Evolutionary conservation across 1,140 invertebrate species (phyloP), one percentile per base, ranked within the genome.

Genomic region (Drosophila neocordata): DNA sequence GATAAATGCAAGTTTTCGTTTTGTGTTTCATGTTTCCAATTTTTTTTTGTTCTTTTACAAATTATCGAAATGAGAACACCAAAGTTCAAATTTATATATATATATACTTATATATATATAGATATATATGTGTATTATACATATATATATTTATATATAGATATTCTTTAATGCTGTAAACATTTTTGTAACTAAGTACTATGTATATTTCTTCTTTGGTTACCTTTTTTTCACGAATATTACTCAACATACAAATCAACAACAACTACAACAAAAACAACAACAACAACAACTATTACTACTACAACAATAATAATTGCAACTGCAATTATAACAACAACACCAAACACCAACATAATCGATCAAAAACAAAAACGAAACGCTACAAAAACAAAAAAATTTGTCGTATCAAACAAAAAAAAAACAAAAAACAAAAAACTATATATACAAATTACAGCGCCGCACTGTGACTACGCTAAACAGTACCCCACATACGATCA

Each of bases 401-500:
- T 77, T 73, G 73, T 61, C 68, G 62, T 57, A 66, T 72, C 38
- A 65, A 60, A 79, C 74, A 52, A 44, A 66, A 71, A 79, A 70
- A 78, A 71, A 70, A 24, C 22, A 60, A 79, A 72, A 52, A 44
- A 64, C 69, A 81, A 70, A 78, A 75, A 70, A n/a, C n/a, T 48
- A 74, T 75, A 90, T 20, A 48, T 48, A 48, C 41, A 87, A 90
- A 90, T 91, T 91, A 90, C 90, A 91, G 90, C 90, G 90, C 84
- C 90, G 90, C 90, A 91, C 90, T 89, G 89, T 91, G 90, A 91
- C 90, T 89, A 91, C 90, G 90, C 90, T 91, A 90, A 91, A 91
- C 90, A 91, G 89, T 89, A 91, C 78, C 82, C 90, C 90, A 91
- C 90, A 91, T 91, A 91, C 90, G 90, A 91, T 91, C 90, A 91